These are phyloP conservation scores for Tipula lateralis DNA, from an alignment of 2,888 invertebrate species.

Conservation along the genomic window DNA sequence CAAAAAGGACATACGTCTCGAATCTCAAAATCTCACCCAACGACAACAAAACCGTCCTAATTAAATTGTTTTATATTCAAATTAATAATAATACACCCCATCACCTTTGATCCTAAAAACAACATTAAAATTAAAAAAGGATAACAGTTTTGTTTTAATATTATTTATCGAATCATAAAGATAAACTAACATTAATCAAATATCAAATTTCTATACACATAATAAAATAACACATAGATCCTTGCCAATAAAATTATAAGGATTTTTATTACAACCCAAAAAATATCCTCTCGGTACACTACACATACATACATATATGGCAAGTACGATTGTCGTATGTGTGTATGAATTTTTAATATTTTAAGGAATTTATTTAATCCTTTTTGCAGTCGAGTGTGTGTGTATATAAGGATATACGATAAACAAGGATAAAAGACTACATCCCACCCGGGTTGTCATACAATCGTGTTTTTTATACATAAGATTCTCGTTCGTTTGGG, in stretches of 20 bases:
- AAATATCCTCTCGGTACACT: neutral
- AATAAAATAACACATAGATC: neutral
- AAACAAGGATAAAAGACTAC: neutral
- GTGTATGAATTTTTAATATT: slow-evolving; percentile 2
- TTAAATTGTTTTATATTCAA: slow-evolving; percentile 15
- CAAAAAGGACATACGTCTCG: neutral
- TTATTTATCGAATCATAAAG: neutral
- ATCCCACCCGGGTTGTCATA: neutral
- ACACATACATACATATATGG: neutral
- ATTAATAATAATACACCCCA: slow-evolving; percentile 15
- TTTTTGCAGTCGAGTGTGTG: neutral
- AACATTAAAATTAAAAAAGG: slow-evolving; percentile 11
- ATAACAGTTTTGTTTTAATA: neutral
- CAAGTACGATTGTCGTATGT: neutral
- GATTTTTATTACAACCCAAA: neutral
- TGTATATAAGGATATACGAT: neutral
- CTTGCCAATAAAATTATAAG: slow-evolving; percentile 5
- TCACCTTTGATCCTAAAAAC: neutral
- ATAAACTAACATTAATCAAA: slow-evolving; percentile 11
- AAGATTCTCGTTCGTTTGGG: neutral
- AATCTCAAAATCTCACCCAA: neutral
- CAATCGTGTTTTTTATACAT: neutral
- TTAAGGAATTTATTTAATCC: slow-evolving; percentile 24
- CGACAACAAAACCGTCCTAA: neutral
- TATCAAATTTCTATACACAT: slow-evolving; percentile 19